Conservation (phyloP, 1,140 invertebrate species). For the Nilaparvata lugens region DNA sequence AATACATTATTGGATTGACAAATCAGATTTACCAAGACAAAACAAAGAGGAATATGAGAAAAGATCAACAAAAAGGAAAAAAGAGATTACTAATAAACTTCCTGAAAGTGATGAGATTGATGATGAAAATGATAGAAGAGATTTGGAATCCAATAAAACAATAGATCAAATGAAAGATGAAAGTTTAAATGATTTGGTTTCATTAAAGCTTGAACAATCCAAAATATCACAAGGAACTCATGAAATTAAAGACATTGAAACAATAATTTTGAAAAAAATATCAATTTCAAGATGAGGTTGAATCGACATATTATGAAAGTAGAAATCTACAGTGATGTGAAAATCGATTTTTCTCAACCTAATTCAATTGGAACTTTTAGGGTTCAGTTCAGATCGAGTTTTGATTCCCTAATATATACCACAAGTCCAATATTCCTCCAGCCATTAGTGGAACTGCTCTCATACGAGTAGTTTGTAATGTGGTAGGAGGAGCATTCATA, state of each 20-base stretch:
- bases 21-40: no score
- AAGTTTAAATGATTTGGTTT: no score
- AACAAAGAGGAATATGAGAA: no score
- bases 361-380: background rate
- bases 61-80: no score
- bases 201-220: background rate
- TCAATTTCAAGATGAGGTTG: background rate
- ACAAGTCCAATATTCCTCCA: slow-evolving; percentile 1
- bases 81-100: no score
- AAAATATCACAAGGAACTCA: background rate
- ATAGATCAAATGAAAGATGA: no score
- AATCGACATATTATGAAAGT: slow-evolving; percentile 9
- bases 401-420: background rate
- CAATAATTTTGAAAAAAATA: background rate
- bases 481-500: slow-evolving; percentile 7
- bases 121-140: no score
- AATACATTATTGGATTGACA: no score
- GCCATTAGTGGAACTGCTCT: slow-evolving; percentile 1
- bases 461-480: slow-evolving; percentile 16
- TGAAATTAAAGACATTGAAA: slow-evolving; percentile 3
- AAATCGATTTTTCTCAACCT: slow-evolving; percentile 5
- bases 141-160: no score
- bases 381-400: background rate
- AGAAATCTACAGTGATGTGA: background rate
- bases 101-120: no score